Base-by-base conservation (phyloP, 1,140 invertebrate genomes). In the Bombus picipes region DNA sequence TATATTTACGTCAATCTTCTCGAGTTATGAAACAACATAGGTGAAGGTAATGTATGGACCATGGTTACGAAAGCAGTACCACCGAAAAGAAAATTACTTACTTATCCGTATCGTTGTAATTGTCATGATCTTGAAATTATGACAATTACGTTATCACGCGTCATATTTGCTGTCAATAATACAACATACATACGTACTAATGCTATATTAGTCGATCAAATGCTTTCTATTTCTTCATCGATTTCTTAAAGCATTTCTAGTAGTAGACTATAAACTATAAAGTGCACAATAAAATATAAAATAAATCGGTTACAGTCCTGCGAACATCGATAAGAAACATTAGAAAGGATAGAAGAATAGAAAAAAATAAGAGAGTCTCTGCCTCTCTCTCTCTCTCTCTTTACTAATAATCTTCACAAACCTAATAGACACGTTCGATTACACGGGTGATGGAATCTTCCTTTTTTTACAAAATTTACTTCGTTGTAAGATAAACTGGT, bases 1-100 rank as follows among this genome's bases (percentile, higher is more conserved):
- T 90, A 90, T 88, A 91, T 91, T 87, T 87, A 88, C 77, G 89
- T 91, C 86, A 83, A 90, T 90, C 83, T 85, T 81, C 77, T 70
- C 78, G 65, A 75, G 80, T 90, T 88, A 87, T 76, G 68, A 88
- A 88, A 77, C 74, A 80, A 66, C 85, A 81, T 70, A 74, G 76
- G 37, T 28, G 18, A 82, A 71, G 41, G 70, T 78, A 76, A 86
- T 57, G 22, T 73, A 81, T 65, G 70, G 66, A 8, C 80, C 75
- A 34, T 28, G 59, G 15, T 83, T 82, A 53, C 39, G 65, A 71
- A 83, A 89, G 32, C 39, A 89, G 47, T 53, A 53, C 5, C 47
- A 89, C 37, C 77, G 57, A 68, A 74, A 41, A 32, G 37, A 28
- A 62, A 34, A 81, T 74, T 81, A 73, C 57, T 85, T 72, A 76